A percentile compares a stretch with the other conserved stretches of the same genome.
These are phyloP conservation scores for Heliocidaris tuberculata DNA, from an alignment of 35 echinoderm and acorn worm species.

Conservation along the genomic window DNA sequence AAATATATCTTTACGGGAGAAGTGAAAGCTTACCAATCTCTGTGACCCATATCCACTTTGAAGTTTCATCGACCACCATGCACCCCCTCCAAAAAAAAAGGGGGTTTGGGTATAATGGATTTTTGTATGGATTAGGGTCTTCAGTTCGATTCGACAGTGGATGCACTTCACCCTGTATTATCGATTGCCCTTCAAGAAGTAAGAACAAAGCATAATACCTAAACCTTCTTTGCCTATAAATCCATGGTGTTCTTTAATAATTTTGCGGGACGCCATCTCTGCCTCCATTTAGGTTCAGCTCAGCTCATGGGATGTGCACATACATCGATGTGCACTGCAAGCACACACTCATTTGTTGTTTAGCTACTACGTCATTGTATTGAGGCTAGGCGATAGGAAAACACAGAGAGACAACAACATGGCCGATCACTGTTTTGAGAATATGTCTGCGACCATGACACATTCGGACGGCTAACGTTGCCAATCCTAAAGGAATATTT, in stretches of 20 bases:
- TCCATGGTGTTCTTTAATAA: not conserved
- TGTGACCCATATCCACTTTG: too few species aligned
- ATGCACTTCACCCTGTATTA: not conserved
- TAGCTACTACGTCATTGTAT: conserved; percentile 14
- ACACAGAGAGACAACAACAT: not conserved
- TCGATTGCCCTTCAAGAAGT: not conserved
- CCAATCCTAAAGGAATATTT: conserved; percentile 5
- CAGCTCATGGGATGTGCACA: not conserved
- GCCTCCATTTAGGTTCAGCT: not conserved
- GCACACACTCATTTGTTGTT: not conserved
- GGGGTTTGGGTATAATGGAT: not conserved
- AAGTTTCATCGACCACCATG: too few species aligned
- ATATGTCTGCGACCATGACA: conserved; percentile 31
- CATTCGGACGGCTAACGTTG: not conserved
- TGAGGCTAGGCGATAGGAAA: conserved; percentile 25
- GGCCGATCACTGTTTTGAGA: not conserved
- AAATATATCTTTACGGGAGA: too few species aligned
- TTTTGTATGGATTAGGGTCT: not conserved
- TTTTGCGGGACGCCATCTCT: not conserved
- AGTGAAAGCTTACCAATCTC: too few species aligned
- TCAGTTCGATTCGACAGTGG: too few species aligned
- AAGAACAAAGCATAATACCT: not conserved
- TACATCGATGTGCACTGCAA: not conserved
- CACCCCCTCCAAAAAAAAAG: too few species aligned
- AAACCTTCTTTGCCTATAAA: not conserved